Conservation (phyloP, 2,113 vertebrate species). For the Benitochromis conjunctus region DNA sequence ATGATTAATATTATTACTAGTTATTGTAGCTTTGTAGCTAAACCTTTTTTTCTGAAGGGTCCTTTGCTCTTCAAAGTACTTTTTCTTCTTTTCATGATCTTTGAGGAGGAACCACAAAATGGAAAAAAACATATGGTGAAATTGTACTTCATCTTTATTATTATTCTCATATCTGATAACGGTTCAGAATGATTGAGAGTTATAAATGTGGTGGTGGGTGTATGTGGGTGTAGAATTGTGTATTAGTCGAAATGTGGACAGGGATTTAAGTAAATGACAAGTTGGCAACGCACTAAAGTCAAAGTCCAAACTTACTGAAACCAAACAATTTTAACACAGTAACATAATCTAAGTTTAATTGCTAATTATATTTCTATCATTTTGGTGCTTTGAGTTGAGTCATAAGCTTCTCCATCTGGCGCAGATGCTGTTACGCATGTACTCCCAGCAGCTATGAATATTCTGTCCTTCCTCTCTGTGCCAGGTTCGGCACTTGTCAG, state of each 20-base stretch:
- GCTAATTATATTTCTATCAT: not conserved
- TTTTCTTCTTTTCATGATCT: too few species aligned
- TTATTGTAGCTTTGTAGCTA: not conserved
- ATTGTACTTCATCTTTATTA: too few species aligned
- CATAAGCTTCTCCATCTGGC: slow-evolving; percentile 16
- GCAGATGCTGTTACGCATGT: not conserved
- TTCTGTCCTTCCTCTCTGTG: not conserved
- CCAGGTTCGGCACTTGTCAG: not conserved
- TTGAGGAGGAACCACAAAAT: not conserved
- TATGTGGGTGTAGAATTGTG: too few species aligned
- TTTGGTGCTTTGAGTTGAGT: not conserved
- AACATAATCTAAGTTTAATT: not conserved
- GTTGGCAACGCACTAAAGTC: not conserved
- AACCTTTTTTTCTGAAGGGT: not conserved
- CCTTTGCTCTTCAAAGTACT: too few species aligned
- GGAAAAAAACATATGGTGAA: too few species aligned
- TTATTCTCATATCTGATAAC: too few species aligned
- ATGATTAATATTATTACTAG: not conserved
- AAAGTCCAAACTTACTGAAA: not conserved
- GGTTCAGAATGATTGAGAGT: too few species aligned
- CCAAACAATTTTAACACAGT: not conserved
- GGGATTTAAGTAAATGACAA: not conserved
- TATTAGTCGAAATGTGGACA: not conserved
- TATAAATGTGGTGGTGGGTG: too few species aligned
- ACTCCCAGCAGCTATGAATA: not conserved